phyloP scores from a whole-genome alignment of 2,797 vertebrate genomes.

The Diceros bicornis region DNA sequence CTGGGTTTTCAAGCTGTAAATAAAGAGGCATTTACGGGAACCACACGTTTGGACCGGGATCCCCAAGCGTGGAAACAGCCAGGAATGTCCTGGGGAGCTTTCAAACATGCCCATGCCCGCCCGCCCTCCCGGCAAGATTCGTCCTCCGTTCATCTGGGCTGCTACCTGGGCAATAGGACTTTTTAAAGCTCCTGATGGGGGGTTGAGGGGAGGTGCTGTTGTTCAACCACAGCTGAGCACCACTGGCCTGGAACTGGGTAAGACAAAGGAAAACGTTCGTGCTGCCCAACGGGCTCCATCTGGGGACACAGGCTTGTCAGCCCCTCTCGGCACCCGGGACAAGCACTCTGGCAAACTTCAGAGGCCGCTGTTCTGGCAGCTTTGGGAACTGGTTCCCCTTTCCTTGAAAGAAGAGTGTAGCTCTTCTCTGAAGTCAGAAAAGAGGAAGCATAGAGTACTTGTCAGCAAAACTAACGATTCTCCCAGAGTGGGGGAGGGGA shows the following conservation, averaged over 20 bases:
- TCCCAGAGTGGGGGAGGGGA: neutral
- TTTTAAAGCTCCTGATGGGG: neutral
- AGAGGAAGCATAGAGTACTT: neutral
- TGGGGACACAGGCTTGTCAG: too few species aligned
- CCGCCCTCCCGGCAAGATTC: neutral
- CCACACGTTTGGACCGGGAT: neutral
- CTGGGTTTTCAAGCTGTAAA: neutral
- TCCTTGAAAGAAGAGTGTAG: conserved; percentile 1
- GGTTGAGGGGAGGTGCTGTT: too few species aligned
- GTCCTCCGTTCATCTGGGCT: neutral
- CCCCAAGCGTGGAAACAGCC: neutral
- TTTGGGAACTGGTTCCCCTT: neutral
- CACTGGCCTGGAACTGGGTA: neutral
- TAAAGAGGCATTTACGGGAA: neutral
- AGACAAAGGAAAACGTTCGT: neutral
- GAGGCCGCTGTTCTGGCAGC: neutral
- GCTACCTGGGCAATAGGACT: neutral
- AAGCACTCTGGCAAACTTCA: neutral
- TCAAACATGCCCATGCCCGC: neutral
- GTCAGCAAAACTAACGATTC: neutral
- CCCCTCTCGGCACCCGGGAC: neutral
- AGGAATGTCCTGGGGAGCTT: neutral
- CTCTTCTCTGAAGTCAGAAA: conserved; percentile 64
- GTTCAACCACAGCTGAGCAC: neutral
- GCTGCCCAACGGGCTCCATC: neutral